Evolutionary conservation across 2,113 vertebrate genomes (phyloP), one percentile per base, ranked within the genome.

Genomic region (Cyprinodon tularosa): DNA sequence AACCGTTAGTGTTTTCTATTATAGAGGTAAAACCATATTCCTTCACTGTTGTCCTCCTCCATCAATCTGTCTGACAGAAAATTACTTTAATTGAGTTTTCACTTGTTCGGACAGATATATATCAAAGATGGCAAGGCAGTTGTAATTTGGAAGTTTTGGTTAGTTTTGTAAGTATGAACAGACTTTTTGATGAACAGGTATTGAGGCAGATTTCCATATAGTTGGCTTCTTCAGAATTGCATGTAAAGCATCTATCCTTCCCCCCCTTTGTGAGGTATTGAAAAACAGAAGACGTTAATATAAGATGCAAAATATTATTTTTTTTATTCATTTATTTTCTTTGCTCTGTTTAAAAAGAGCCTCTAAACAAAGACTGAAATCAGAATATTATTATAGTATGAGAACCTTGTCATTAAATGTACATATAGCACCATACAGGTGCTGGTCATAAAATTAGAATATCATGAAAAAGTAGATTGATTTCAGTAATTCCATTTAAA

Each of bases 1-100:
- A 86, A 36, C 50, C 62, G 62, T 84, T 62, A 62, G 42, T 71
- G 59, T 77, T 78, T 82, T 71, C 61, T 12, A 36, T 61, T 12
- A n/a, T 4, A 37, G 42, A 13, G 50, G 22, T 15, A 60, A 70
- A 60, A 59, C 29, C 7, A 3, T 70, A 40, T 22, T 22, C 17
- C 14, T 39, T 40, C 20, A 57, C 57, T 40, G 37, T 70, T 70
- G 40, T 70, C 47, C 20, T 45, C n/a, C 29, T 62, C 40, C 22
- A 10, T 22, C 40, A 10, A 13, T 61, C 22, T 36, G 14, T 71
- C 40, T 39, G 61, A 47, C 39, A 45, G 57, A 36, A 62, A 71
- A 62, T 17, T 36, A 4, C 42, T 47, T 15, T 15, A 17, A 42
- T 40, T 57, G 50, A 60, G 37, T 40, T 59, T 69, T 69, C 4